phyloP scores from a whole-genome alignment of 1,140 invertebrate species.

The Ostrea denselamellosa region DNA sequence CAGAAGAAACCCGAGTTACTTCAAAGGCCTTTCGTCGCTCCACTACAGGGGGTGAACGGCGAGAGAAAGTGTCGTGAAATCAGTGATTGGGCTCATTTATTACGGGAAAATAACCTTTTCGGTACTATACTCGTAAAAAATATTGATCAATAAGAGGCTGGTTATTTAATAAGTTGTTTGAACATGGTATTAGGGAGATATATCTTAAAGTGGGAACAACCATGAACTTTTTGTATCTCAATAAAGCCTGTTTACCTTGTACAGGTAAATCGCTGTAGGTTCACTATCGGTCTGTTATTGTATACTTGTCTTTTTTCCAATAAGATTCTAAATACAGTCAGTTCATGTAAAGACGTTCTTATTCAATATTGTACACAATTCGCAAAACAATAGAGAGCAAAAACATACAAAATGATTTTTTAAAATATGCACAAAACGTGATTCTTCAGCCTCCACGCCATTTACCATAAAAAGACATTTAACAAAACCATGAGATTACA shows the following conservation, averaged over 20 bases:
- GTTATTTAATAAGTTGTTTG: constrained; percentile 3
- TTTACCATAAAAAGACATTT: no score
- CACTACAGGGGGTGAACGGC: constrained; percentile 5
- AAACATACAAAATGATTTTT: no score
- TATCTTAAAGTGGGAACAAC: neutral
- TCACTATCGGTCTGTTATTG: neutral
- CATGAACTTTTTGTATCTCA: constrained; percentile 12
- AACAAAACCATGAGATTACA: no score
- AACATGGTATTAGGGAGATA: constrained; percentile 19
- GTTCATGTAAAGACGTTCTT: no score
- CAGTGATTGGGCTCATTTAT: constrained; percentile 8
- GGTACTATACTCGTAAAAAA: neutral
- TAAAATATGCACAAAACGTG: no score
- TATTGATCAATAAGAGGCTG: neutral
- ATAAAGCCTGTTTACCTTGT: neutral
- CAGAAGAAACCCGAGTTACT: neutral
- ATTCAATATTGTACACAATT: no score
- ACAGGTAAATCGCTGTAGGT: neutral
- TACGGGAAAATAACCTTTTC: neutral
- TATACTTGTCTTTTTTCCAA: no score
- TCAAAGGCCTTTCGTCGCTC: neutral
- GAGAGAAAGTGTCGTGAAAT: constrained; percentile 16
- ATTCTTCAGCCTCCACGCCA: no score
- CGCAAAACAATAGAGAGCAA: no score
- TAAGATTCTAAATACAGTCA: no score